These are phyloP conservation scores for Watsonalla binaria DNA, from an alignment of 2,888 invertebrate species.

Conservation along the genomic window DNA sequence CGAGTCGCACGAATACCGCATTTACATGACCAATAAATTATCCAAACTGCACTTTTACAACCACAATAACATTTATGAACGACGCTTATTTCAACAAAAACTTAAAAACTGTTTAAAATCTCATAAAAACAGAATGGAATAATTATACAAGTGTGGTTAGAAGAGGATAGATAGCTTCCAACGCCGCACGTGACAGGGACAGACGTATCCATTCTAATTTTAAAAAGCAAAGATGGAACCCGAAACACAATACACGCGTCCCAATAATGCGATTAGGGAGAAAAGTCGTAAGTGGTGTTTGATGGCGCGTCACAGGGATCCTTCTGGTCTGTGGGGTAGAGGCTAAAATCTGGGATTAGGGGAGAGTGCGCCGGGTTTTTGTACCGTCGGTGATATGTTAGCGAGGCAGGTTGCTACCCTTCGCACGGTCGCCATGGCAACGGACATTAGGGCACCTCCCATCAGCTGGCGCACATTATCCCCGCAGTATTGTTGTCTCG, in stretches of 20 bases:
- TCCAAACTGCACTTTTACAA: constrained; percentile 69
- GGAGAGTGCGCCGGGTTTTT: constrained; percentile 51
- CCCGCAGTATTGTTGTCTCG: constrained; percentile 57
- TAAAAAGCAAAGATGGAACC: constrained; percentile 79
- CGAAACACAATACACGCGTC: constrained; percentile 72
- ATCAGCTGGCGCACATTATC: constrained; percentile 77
- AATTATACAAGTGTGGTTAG: constrained; percentile 67
- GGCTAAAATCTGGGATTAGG: constrained; percentile 53
- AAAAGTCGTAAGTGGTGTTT: constrained; percentile 53
- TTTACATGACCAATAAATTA: constrained; percentile 71
- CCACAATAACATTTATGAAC: constrained; percentile 69
- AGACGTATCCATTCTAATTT: constrained; percentile 65
- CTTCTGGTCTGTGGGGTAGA: constrained; percentile 52
- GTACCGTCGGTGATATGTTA: constrained; percentile 57
- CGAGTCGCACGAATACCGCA: constrained; percentile 49
- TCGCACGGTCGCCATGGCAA: constrained; percentile 69
- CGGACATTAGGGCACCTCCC: constrained; percentile 72
- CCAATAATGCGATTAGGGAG: constrained; percentile 53
- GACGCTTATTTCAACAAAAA: constrained; percentile 70
- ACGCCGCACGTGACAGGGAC: constrained; percentile 46
- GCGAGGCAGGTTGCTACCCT: constrained; percentile 75
- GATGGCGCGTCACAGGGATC: constrained; percentile 50
- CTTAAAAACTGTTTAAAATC: constrained; percentile 70
- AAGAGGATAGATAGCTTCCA: constrained; percentile 29
- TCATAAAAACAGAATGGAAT: constrained; percentile 70